Percentiles rank a stretch among this genome's conserved stretches.
Conservation (phyloP, 2,113 vertebrate genomes). For the Piprites chloris region DNA sequence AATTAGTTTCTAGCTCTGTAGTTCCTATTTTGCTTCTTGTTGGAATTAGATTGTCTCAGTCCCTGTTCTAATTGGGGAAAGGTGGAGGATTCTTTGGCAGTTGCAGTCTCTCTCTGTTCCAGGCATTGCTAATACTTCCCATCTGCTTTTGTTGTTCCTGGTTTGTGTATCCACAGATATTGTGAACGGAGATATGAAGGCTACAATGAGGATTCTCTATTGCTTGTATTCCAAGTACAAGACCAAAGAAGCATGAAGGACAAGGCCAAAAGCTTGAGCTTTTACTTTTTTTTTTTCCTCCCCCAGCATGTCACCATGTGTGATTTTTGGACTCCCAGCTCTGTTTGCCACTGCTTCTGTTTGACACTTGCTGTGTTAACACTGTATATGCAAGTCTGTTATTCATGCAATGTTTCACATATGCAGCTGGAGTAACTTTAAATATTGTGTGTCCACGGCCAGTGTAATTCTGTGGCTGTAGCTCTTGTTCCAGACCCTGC, state of each 20-base stretch:
- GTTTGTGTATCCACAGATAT: constrained; percentile 78
- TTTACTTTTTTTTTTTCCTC: rapidly evolving
- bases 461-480: neutral
- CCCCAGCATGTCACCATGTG: neutral
- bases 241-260: constrained; percentile 58
- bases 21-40: neutral
- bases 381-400: neutral
- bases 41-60: neutral
- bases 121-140: neutral
- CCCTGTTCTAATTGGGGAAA: neutral
- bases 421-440: neutral
- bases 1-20: neutral
- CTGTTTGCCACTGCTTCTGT: neutral
- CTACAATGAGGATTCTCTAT: constrained; percentile 83
- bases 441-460: neutral
- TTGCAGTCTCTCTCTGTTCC: neutral
- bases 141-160: neutral
- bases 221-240: constrained; percentile 84
- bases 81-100: neutral
- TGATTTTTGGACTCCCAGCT: neutral
- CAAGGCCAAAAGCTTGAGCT: neutral
- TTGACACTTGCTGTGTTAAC: neutral
- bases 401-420: neutral
- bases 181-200: constrained; percentile 77
- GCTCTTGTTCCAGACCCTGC: neutral